Base-by-base conservation (phyloP, 1,140 invertebrate genomes). In the Drosophila lacteicornis region DNA sequence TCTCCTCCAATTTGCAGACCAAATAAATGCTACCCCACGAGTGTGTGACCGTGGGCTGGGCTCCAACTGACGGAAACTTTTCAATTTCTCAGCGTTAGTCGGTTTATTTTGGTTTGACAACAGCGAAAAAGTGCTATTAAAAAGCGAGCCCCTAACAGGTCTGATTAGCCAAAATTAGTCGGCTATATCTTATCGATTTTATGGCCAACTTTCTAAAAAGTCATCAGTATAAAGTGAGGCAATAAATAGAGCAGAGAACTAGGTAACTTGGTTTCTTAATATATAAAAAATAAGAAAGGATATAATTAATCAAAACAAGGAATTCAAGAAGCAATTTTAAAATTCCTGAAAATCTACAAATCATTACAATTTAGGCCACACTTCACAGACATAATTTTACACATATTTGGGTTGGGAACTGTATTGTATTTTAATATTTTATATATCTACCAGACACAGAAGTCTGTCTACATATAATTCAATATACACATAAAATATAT, bases 141-240 rank as follows among this genome's bases (percentile, higher is more conserved):
- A 62, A 75, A 75, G 17, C 74, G 71, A 67, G 71, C 74, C 74
- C 74, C 74, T 75, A 33, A 36, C 36, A 2, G 40, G 27, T 63
- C 25, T 57, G 51, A 75, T 58, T 58, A 43, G 46, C 47, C 55
- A 53, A 59, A 58, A 40, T 76, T 67, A 74, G 58, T n/a, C 36
- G 33, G 12, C 57, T 7, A 56, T 75, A 76, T 76, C 74, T 76
- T 76, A 76, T 76, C 74, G 61, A 19, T 51, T 76, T 51, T 76
- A 43, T 43, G 73, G 47, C 6, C 22, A 19, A 67, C 46, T 59
- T 66, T 42, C 53, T 58, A 59, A 59, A 55, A 56, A 57, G n/a
- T 3, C 11, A 36, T 11, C 3, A 27, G 11, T 25, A 27, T 9
- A 51, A 5, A n/a, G 2, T 51, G 6, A 13, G 30, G 19, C 15